These are phyloP conservation scores for Pantherophis guttatus DNA, from an alignment of 2,113 vertebrate species.

Conservation along the genomic window DNA sequence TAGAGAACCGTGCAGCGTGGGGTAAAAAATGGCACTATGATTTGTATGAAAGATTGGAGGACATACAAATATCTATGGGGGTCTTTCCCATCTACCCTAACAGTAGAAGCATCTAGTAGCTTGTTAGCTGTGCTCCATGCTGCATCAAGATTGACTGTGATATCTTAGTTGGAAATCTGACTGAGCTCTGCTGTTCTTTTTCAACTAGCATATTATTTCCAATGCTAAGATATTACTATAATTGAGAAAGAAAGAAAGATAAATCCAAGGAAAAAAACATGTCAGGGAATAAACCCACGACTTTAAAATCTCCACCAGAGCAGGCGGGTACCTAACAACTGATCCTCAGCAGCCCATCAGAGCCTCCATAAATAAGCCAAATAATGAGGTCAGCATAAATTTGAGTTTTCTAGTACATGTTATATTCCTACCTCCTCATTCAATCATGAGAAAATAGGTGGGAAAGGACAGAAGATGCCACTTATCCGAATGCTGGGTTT, in stretches of 20 bases:
- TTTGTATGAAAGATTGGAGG: background rate
- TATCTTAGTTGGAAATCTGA: background rate
- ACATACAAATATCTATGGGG: background rate
- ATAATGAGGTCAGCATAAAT: background rate
- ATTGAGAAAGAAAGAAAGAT: background rate
- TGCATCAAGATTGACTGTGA: background rate
- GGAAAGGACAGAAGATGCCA: background rate
- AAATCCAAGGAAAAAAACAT: background rate
- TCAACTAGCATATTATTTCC: background rate
- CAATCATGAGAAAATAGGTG: background rate
- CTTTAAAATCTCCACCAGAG: background rate
- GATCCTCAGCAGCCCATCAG: background rate
- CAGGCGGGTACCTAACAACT: background rate
- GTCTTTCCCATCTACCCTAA: background rate
- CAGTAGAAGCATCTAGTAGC: background rate
- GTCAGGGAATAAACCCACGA: background rate
- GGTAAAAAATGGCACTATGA: background rate
- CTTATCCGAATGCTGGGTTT: too few species aligned
- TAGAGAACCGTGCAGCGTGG: background rate
- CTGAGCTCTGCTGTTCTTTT: background rate
- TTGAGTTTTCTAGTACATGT: background rate
- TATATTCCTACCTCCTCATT: background rate
- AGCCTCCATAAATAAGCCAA: background rate
- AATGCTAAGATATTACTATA: background rate
- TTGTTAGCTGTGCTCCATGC: background rate